phyloP scores from a whole-genome alignment of 2,113 vertebrate species.

The Siniperca knerii region DNA sequence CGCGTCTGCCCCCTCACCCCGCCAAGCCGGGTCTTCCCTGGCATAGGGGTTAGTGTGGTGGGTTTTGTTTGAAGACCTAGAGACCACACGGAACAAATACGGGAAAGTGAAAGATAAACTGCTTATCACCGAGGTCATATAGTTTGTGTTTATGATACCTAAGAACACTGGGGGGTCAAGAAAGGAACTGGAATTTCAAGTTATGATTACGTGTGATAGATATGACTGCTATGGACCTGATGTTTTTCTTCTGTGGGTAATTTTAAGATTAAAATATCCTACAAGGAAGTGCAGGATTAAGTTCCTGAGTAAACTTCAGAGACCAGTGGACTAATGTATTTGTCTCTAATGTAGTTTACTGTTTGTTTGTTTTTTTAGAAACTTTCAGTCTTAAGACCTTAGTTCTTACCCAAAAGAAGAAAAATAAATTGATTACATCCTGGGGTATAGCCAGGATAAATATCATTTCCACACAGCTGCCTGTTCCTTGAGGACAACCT shows the following conservation, averaged over 20 bases:
- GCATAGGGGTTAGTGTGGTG: slow-evolving; percentile 78
- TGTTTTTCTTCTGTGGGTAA: background rate
- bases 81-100: slow-evolving; percentile 2
- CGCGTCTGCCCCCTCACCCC: slow-evolving; percentile 11
- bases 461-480: background rate
- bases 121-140: background rate
- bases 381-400: background rate
- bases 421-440: background rate
- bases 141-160: background rate
- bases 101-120: background rate
- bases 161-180: background rate
- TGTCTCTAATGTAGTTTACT: background rate
- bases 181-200: slow-evolving; percentile 4
- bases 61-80: slow-evolving; percentile 58
- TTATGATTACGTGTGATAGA: background rate
- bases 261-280: background rate
- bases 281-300: slow-evolving; percentile 4
- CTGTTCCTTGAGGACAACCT: slow-evolving; percentile 4
- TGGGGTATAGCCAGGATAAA: background rate
- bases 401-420: background rate
- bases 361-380: background rate
- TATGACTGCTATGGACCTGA: background rate
- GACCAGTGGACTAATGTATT: background rate
- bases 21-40: slow-evolving; percentile 28
- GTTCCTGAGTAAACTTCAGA: background rate